Evolutionary conservation across 1,140 invertebrate species (phyloP), one percentile per base, ranked within the genome.

Genomic region (Odontomachus brunneus): DNA sequence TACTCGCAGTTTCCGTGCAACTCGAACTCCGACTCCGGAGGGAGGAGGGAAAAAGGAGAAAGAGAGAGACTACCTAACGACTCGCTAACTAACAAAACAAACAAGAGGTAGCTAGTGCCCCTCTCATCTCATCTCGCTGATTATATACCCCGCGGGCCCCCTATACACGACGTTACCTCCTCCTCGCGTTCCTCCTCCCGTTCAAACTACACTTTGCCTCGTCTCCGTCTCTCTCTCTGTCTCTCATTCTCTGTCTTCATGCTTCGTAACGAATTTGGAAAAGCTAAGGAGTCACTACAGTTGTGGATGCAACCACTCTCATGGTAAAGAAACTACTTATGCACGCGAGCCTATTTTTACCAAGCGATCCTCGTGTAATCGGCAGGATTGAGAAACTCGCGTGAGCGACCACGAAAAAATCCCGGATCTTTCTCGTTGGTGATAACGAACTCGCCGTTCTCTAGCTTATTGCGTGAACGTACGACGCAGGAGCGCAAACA

Each of bases 31-130:
- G 48, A 24, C n/a, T 69, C 4, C 5, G 22, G 53, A 12, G 11
- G 55, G 57, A 19, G 17, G 17, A 24, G 11, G 15, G 24, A 22
- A 22, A 44, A 62, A 44, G 53, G 78, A 60, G 51, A 88, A 84
- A 82, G 66, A 33, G 75, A 86, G 44, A 83, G 81, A 88, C 86
- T 82, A 86, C 88, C 87, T 93, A 92, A 93, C 91, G 90, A 93
- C 91, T 92, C 90, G 91, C 91, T 92, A 93, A 92, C 92, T 93
- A 93, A 93, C 90, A 93, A 93, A 93, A 93, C 92, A 93, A 93
- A 93, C 91, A 93, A 87, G 85, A 92, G 90, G 88, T 88, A 88
- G 84, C 89, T 89, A 90, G 84, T 89, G 49, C 88, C 86, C 88
- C 88, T 91, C 89, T 90, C 91, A 90, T 91, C 91, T 91, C 91